Evolutionary conservation across 2,888 invertebrate species (phyloP).

Genomic region (Macrosoma leucophasiata): DNA sequence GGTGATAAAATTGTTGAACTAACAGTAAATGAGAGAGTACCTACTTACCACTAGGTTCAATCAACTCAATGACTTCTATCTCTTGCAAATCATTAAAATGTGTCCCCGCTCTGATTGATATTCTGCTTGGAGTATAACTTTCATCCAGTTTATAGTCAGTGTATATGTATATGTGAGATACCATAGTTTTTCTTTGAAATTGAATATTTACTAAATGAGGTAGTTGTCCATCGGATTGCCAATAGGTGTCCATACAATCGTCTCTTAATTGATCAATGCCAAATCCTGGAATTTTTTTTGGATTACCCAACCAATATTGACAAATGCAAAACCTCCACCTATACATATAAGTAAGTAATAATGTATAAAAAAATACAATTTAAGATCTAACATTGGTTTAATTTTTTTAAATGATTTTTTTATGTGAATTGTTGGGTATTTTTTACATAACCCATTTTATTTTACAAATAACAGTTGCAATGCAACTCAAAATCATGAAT

Average conservation of each 20-base stretch:
- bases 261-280: slow-evolving; percentile 98
- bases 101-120: slow-evolving; percentile 94
- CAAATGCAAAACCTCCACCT: too few relatives aligned
- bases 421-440: too few relatives aligned
- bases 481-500: too few relatives aligned
- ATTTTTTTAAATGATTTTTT: not conserved
- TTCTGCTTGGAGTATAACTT: slow-evolving; percentile 97
- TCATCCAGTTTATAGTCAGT: slow-evolving; percentile 99
- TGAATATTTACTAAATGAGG: slow-evolving; percentile 98
- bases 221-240: slow-evolving; percentile 99
- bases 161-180: slow-evolving; percentile 96
- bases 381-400: too few relatives aligned
- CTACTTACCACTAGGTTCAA: slow-evolving; percentile 88
- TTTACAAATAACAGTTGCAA: too few relatives aligned
- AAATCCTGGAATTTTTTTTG: slow-evolving; percentile 87
- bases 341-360: too few relatives aligned
- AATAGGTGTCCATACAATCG: slow-evolving; percentile 97
- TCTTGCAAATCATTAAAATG: slow-evolving; percentile 98
- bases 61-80: slow-evolving; percentile 93
- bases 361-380: too few relatives aligned
- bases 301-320: too few relatives aligned
- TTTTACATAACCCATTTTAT: too few relatives aligned
- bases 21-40: too few relatives aligned
- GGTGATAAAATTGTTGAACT: too few relatives aligned
- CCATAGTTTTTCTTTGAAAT: slow-evolving; percentile 95